Percentiles rank a stretch among this genome's conserved stretches.
Conservation (phyloP, 2,113 vertebrate genomes). For the Phocoena phocoena region DNA sequence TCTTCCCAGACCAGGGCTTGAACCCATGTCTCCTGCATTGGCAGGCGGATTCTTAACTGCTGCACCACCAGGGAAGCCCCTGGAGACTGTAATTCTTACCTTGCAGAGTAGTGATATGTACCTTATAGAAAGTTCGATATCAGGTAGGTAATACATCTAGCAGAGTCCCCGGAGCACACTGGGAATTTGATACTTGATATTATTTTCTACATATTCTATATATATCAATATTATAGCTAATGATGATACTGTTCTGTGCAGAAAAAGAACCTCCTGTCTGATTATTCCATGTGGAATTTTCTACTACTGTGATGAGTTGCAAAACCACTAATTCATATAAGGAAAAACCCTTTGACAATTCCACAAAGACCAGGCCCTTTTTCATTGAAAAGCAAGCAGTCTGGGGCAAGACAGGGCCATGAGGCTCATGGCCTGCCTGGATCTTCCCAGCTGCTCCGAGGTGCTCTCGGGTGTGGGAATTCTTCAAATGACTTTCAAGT, state of each 20-base stretch:
- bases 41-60: no score
- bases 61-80: no score
- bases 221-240: not conserved
- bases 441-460: slow-evolving; percentile 16
- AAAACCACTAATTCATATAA: not conserved
- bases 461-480: slow-evolving; percentile 39
- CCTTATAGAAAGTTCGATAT: not conserved
- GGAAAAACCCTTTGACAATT: slow-evolving; percentile 16
- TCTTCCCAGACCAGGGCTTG: no score
- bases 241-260: not conserved
- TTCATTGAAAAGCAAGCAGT: slow-evolving; percentile 21
- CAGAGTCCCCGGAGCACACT: not conserved
- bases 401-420: not conserved
- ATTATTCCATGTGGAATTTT: not conserved
- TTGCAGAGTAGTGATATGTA: not conserved
- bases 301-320: not conserved
- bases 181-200: not conserved
- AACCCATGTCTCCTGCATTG: no score
- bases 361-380: slow-evolving; percentile 41
- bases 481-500: slow-evolving; percentile 70
- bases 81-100: not conserved
- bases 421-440: not conserved
- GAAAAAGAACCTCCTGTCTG: not conserved
- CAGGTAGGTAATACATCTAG: not conserved
- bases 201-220: not conserved